phyloP scores from a whole-genome alignment of 2,113 vertebrate genomes.

The Myrmecophaga tridactyla region DNA sequence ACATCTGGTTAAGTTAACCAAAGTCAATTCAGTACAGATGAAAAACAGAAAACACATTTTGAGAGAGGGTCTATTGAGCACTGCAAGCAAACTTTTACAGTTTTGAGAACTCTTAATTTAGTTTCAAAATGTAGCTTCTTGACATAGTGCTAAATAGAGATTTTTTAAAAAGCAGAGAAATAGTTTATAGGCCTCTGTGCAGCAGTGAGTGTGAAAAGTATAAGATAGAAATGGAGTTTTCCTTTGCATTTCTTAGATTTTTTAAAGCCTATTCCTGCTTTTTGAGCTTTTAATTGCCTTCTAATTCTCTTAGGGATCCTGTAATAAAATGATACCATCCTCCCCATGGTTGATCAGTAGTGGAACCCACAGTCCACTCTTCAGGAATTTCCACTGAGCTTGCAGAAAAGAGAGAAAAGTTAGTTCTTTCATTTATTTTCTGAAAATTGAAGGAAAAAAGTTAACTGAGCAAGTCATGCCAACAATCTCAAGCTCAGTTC shows the following conservation, averaged over 20 bases:
- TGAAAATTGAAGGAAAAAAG: neutral
- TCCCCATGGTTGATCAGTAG: neutral
- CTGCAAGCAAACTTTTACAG: neutral
- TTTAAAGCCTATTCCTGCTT: neutral
- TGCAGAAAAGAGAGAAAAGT: neutral
- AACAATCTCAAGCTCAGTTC: neutral
- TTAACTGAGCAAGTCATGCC: neutral
- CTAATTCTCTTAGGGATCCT: neutral
- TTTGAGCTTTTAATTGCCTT: neutral
- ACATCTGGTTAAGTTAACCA: neutral
- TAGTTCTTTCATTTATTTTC: neutral
- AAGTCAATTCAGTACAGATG: neutral
- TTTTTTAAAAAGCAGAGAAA: neutral
- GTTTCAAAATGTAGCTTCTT: neutral
- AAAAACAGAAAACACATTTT: neutral
- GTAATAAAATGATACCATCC: neutral
- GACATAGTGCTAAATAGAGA: neutral
- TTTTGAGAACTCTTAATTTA: neutral
- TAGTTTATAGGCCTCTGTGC: neutral
- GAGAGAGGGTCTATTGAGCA: neutral
- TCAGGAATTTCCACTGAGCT: neutral
- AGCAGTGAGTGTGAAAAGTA: neutral
- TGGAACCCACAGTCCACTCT: rapidly evolving
- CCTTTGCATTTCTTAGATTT: neutral
- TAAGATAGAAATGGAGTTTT: neutral